phyloP scores from a whole-genome alignment of 2,888 invertebrate species.

The Pasiphila rectangulata region DNA sequence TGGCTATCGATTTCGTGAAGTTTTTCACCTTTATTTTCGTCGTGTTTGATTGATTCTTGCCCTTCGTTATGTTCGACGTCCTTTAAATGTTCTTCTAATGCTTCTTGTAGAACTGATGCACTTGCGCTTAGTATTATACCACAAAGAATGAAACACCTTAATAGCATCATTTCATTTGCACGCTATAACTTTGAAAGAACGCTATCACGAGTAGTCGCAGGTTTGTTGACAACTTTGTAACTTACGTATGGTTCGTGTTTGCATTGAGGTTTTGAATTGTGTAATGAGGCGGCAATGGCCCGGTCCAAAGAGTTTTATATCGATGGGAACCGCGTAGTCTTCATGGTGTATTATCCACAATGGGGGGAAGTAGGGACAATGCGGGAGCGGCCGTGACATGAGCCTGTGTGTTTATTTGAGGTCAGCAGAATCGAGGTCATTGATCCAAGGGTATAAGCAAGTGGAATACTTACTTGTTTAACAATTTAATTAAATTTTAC shows the following conservation, averaged over 20 bases:
- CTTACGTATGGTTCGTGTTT: constrained; percentile 35
- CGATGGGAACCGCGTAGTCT: constrained; percentile 55
- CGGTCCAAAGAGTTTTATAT: constrained; percentile 71
- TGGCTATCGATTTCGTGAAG: constrained; percentile 67
- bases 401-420: constrained; percentile 43
- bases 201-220: too few relatives aligned
- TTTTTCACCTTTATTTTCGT: constrained; percentile 72
- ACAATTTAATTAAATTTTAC: neutral
- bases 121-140: constrained; percentile 50
- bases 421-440: constrained; percentile 59
- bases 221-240: neutral
- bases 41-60: constrained; percentile 63
- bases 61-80: constrained; percentile 68
- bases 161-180: constrained; percentile 59
- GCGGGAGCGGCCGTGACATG: constrained; percentile 63
- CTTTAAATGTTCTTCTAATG: constrained; percentile 72
- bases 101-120: constrained; percentile 68
- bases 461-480: neutral
- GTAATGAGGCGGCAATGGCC: constrained; percentile 54
- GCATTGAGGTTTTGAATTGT: constrained; percentile 39
- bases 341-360: constrained; percentile 74
- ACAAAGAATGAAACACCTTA: constrained; percentile 48
- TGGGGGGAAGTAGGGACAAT: constrained; percentile 70
- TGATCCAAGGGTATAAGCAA: constrained; percentile 50
- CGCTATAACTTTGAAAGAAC: too few relatives aligned